Evolutionary conservation across 2,888 invertebrate genomes (phyloP), one percentile per base, ranked within the genome.

Genomic region (Ceratothoa steindachneri): DNA sequence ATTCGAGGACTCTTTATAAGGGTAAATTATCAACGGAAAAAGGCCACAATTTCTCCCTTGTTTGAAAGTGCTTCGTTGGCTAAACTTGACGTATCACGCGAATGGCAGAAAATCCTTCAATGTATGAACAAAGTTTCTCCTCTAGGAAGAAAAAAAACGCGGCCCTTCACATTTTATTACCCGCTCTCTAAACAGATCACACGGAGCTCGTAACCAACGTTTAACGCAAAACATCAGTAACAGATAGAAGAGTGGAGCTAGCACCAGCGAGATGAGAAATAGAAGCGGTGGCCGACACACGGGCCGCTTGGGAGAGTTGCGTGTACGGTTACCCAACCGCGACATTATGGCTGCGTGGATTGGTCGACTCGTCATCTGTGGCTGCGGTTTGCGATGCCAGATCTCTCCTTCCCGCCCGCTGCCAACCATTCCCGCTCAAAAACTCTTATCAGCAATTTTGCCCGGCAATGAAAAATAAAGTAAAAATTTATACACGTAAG

Each of bases 21-120:
- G 27, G 60, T 60, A 24, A 60, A 60, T 60, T 60, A 60, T 60
- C 12, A 60, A 60, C n/a, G 27, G 27, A 60, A 60, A 60, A 60
- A 60, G 60, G 27, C 60, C 60, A 60, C 60, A 60, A 60, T 60
- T 60, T 60, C 60, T 24, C n/a, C 60, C 24, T 60, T 22, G n/a
- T 60, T 60, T n/a, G 41, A 60, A 60, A 60, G 12, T 24, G 60
- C 60, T 60, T 60, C 24, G 60, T 60, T 60, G 60, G 60, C 60
- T 22, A 60, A 60, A 60, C 60, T 60, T 60, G 60, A 60, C 60
- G 60, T 60, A 60, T 60, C 60, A 60, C 60, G 24, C n/a, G 27
- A 60, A 60, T 60, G 60, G 60, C 60, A 60, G 60, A 60, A 60
- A 60, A 24, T 60, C 60, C 22, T 24, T 60, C 60, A 60, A 24